Conservation (phyloP, 2,888 invertebrate species). For the Apamea sordens region DNA sequence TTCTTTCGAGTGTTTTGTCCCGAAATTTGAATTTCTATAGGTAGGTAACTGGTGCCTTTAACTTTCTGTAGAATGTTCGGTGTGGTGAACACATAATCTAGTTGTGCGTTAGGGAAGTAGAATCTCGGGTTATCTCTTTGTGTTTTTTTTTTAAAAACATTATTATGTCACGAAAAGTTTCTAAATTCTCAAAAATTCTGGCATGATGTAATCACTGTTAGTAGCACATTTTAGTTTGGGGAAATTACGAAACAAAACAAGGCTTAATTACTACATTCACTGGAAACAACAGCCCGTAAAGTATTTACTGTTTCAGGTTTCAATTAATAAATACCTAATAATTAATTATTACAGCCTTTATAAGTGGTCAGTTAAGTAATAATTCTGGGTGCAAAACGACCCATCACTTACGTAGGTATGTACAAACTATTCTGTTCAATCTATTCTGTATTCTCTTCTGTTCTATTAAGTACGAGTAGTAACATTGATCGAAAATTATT, state of each 20-base stretch:
- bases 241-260: slow-evolving; percentile 29
- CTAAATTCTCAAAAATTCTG: slow-evolving; percentile 3
- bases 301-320: slow-evolving; percentile 5
- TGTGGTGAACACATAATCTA: background rate
- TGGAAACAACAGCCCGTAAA: slow-evolving; percentile 35
- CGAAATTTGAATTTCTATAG: slow-evolving; percentile 2
- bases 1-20: slow-evolving; percentile 17
- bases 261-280: slow-evolving; percentile 16
- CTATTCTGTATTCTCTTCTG: no score
- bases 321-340: slow-evolving; percentile 4
- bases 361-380: background rate
- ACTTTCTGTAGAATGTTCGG: background rate
- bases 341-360: background rate
- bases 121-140: background rate
- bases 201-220: slow-evolving; percentile 6
- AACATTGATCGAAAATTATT: background rate
- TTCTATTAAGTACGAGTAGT: no score
- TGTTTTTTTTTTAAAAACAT: background rate
- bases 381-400: background rate
- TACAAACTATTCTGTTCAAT: background rate
- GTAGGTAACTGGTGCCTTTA: background rate
- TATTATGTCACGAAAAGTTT: background rate
- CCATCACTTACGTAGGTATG: background rate
- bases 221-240: background rate
- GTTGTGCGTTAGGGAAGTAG: background rate